Evolutionary conservation across 2,888 invertebrate species (phyloP).

Genomic region (Selenia dentaria): DNA sequence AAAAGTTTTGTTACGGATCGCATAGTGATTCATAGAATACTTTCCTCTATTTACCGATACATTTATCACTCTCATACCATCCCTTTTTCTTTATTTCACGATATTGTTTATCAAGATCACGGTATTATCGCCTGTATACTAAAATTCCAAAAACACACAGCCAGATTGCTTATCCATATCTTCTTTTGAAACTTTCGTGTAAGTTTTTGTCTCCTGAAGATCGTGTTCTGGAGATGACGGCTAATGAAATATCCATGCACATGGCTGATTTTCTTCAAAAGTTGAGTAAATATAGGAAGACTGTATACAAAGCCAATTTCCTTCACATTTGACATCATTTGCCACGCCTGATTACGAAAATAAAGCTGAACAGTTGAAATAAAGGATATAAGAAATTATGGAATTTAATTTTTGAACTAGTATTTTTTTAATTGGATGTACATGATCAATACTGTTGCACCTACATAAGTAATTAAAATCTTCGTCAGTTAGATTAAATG

Average conservation of each 20-base stretch:
- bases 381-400: too few relatives aligned
- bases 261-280: constrained; percentile 6
- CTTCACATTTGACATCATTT: neutral
- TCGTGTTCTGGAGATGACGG: neutral
- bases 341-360: neutral
- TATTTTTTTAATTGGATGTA: too few relatives aligned
- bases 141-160: constrained; percentile 12
- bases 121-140: constrained; percentile 11
- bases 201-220: constrained; percentile 7
- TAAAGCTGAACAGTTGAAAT: too few relatives aligned
- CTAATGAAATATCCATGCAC: neutral
- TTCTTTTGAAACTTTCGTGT: neutral
- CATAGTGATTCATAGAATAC: constrained; percentile 18
- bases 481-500: too few relatives aligned
- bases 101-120: constrained; percentile 19
- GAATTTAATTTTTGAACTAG: too few relatives aligned
- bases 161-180: constrained; percentile 6
- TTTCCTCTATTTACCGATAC: constrained; percentile 14
- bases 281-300: constrained; percentile 3
- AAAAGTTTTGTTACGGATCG: constrained; percentile 3
- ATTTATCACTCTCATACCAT: constrained; percentile 14
- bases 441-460: too few relatives aligned
- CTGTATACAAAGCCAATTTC: constrained; percentile 10
- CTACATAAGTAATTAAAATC: too few relatives aligned
- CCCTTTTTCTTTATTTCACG: constrained; percentile 3